Evolutionary conservation across 2,888 invertebrate species (phyloP).

Genomic region (Arge pagana): DNA sequence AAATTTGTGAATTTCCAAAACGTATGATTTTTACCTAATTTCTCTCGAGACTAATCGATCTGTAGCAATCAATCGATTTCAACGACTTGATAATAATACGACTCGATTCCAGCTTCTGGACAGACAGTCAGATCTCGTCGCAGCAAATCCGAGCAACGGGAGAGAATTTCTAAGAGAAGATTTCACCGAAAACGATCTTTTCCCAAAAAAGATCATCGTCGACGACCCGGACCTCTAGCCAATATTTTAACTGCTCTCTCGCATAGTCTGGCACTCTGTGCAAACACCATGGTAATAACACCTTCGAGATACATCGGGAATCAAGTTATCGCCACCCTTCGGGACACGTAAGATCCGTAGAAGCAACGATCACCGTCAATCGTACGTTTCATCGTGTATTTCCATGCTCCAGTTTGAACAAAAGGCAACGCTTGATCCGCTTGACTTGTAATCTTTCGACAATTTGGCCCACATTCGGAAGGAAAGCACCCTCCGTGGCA

Average conservation of each 20-base stretch:
- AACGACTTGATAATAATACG: too few relatives aligned
- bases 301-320: conserved; percentile 41
- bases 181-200: conserved; percentile 33
- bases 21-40: too few relatives aligned
- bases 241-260: conserved; percentile 43
- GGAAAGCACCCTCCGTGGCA: not conserved
- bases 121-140: too few relatives aligned
- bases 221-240: conserved; percentile 44
- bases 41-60: too few relatives aligned
- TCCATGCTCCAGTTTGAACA: conserved; percentile 5
- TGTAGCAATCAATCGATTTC: too few relatives aligned
- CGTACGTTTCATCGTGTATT: too few relatives aligned
- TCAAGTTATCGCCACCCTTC: conserved; percentile 2
- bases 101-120: too few relatives aligned
- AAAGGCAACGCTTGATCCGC: not conserved
- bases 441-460: conserved; percentile 3
- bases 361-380: too few relatives aligned
- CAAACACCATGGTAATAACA: conserved; percentile 40
- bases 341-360: conserved; percentile 3
- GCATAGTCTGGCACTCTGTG: conserved; percentile 39
- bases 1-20: too few relatives aligned
- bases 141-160: too few relatives aligned
- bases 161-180: conserved; percentile 41
- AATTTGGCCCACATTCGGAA: conserved; percentile 4
- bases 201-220: conserved; percentile 35